These are phyloP conservation scores for Selenia dentaria DNA, from an alignment of 2,888 invertebrate species.

Conservation along the genomic window DNA sequence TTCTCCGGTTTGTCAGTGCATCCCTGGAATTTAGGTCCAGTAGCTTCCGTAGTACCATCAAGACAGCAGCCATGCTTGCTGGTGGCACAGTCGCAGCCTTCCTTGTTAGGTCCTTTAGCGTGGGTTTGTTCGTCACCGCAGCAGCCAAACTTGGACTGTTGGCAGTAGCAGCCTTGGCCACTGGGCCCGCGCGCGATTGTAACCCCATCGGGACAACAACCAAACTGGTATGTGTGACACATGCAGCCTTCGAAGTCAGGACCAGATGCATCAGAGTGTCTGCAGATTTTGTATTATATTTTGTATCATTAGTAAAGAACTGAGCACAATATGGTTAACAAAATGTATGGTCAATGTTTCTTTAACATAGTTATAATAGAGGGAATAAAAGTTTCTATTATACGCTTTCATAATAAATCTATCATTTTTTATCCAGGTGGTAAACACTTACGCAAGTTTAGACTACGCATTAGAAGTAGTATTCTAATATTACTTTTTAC, in stretches of 20 bases:
- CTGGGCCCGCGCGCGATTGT: slow-evolving; percentile 88
- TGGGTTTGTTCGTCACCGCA: slow-evolving; percentile 93
- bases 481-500: no score
- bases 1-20: slow-evolving; percentile 89
- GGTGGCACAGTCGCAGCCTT: slow-evolving; percentile 93
- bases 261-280: slow-evolving; percentile 89
- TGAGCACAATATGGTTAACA: no score
- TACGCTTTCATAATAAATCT: no score
- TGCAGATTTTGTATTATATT: slow-evolving; percentile 27
- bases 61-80: slow-evolving; percentile 94
- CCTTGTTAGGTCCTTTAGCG: slow-evolving; percentile 89
- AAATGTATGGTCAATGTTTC: no score
- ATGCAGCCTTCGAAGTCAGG: slow-evolving; percentile 92
- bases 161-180: slow-evolving; percentile 90
- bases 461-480: no score
- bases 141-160: slow-evolving; percentile 90
- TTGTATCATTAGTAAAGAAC: no score
- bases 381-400: no score
- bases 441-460: no score
- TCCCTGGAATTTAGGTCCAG: slow-evolving; percentile 93
- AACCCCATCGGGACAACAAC: slow-evolving; percentile 95
- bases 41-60: slow-evolving; percentile 91
- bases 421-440: no score
- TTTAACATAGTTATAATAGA: no score
- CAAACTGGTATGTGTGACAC: slow-evolving; percentile 94